Conservation (phyloP, 2,113 vertebrate genomes). For the Malurus cyaneus region DNA sequence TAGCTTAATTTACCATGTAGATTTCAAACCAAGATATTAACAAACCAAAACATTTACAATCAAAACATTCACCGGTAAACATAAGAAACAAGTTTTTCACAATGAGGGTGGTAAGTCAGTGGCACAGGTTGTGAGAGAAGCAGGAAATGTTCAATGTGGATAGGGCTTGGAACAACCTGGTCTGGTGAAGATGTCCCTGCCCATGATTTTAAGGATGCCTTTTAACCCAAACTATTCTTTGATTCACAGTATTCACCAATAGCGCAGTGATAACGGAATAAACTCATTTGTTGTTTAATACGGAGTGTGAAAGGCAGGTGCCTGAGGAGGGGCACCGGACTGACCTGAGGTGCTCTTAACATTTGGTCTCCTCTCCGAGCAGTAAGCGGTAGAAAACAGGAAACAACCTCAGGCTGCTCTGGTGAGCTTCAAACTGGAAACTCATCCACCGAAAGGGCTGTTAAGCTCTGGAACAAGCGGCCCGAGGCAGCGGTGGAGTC, state of each 20-base stretch:
- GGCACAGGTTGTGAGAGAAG: too few relatives aligned
- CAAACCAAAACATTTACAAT: neutral
- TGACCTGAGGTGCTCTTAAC: neutral
- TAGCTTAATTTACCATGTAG: too few relatives aligned
- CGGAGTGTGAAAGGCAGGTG: accelerated
- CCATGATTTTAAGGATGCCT: too few relatives aligned
- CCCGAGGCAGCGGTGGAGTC: neutral
- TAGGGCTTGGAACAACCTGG: too few relatives aligned
- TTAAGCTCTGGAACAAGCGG: too few relatives aligned
- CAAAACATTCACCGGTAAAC: neutral
- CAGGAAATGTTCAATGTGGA: neutral
- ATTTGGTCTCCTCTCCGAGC: neutral
- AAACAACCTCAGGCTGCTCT: neutral
- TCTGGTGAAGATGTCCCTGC: neutral
- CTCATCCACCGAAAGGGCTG: accelerated
- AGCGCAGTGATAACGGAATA: accelerated
- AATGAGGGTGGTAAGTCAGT: accelerated
- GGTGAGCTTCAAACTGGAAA: neutral
- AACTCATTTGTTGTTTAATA: accelerated
- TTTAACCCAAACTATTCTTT: neutral
- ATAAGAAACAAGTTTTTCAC: neutral
- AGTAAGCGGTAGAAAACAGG: too few relatives aligned
- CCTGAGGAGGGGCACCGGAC: neutral
- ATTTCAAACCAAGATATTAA: neutral
- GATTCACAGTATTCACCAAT: neutral